Percentiles rank a stretch among this genome's conserved stretches.
These are phyloP conservation scores for Seriola quinqueradiata DNA, from an alignment of 2,113 vertebrate genomes.

Conservation along the genomic window DNA sequence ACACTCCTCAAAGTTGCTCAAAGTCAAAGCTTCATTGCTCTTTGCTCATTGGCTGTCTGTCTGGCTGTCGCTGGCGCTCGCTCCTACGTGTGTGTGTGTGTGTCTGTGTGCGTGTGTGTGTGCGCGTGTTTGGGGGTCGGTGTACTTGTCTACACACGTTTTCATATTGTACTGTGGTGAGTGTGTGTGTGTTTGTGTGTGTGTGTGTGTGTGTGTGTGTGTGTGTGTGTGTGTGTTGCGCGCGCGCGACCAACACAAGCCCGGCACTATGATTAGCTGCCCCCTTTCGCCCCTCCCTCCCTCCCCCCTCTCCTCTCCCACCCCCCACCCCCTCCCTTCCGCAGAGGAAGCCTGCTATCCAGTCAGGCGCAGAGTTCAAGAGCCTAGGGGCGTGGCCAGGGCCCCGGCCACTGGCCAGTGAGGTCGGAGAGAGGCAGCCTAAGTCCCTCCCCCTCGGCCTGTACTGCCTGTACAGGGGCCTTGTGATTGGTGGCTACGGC, in stretches of 20 bases:
- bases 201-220: constrained; percentile 11
- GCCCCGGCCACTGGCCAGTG: constrained; percentile 77
- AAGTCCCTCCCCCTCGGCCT: constrained; percentile 85
- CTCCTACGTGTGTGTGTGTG: neutral
- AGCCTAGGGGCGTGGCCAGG: constrained; percentile 79
- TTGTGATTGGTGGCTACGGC: constrained; percentile 86
- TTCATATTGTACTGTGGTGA: constrained; percentile 23
- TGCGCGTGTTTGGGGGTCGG: neutral
- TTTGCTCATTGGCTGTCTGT: neutral
- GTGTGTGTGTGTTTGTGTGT: neutral
- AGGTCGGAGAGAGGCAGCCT: constrained; percentile 83
- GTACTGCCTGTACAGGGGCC: constrained; percentile 88
- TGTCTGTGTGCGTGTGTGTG: neutral
- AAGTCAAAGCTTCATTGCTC: neutral
- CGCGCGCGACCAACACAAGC: constrained; percentile 32
- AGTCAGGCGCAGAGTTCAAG: constrained; percentile 83
- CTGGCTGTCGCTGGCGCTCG: neutral
- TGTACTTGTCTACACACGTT: neutral
- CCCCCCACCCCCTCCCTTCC: constrained; percentile 74
- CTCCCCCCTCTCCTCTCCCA: constrained; percentile 40
- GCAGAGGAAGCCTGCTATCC: constrained; percentile 86
- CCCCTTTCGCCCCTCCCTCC: constrained; percentile 70
- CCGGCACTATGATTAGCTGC: constrained; percentile 73
- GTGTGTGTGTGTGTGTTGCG: neutral
- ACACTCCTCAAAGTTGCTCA: neutral